Conservation (phyloP, 2,797 vertebrate genomes). For the Crenichthys baileyi region DNA sequence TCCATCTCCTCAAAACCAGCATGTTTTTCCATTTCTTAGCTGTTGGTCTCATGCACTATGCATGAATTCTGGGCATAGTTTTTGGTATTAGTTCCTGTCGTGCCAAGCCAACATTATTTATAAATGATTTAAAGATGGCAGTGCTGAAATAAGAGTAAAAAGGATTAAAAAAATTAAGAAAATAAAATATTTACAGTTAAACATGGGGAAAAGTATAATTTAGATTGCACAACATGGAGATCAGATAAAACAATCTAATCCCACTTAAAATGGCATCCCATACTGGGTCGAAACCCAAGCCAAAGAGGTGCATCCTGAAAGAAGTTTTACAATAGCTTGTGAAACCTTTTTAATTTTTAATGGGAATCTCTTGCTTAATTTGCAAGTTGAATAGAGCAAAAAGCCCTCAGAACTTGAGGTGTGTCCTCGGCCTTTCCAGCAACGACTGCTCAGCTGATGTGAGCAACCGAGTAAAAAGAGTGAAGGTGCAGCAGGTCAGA, state of each 20-base stretch:
- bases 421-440: too few species aligned
- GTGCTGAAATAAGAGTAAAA: not conserved
- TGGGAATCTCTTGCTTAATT: not conserved
- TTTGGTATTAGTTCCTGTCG: not conserved
- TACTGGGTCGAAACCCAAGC: not conserved
- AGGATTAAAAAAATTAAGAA: not conserved
- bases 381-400: not conserved
- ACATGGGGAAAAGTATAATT: not conserved
- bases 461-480: too few species aligned
- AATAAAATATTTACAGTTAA: not conserved
- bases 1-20: conserved; percentile 8
- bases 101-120: not conserved
- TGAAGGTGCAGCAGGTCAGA: too few species aligned
- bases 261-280: not conserved
- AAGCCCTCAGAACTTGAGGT: not conserved
- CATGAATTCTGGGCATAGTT: not conserved
- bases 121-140: not conserved
- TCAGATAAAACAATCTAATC: not conserved
- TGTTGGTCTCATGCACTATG: not conserved
- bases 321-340: not conserved
- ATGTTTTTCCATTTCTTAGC: not conserved
- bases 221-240: not conserved
- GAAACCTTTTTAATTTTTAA: not conserved
- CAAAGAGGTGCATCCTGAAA: not conserved
- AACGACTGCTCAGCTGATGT: too few species aligned